Percentiles rank a stretch among this genome's conserved stretches.
These are phyloP conservation scores for Coelopa frigida DNA, from an alignment of 1,140 invertebrate species.

Conservation along the genomic window DNA sequence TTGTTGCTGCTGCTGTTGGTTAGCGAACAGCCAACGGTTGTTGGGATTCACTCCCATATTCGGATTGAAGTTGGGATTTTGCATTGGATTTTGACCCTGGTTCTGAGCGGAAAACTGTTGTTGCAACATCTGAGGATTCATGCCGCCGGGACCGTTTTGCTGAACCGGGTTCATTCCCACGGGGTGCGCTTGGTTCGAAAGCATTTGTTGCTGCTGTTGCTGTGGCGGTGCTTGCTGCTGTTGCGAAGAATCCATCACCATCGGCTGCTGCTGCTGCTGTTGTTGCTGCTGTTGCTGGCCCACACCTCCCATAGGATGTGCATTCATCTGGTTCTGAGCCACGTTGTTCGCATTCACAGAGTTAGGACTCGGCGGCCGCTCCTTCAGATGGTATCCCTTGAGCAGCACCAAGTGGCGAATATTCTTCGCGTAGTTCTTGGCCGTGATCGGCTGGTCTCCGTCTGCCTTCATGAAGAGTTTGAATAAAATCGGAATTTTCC, in stretches of 20 bases:
- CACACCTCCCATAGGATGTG: conserved; percentile 7
- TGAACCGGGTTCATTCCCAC: conserved; percentile 31
- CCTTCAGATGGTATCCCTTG: conserved; percentile 70
- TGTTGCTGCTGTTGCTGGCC: conserved; percentile 8
- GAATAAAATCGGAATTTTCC: conserved; percentile 74
- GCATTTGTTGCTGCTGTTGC: conserved; percentile 23
- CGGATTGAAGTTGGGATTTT: conserved; percentile 34
- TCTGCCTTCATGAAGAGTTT: conserved; percentile 78
- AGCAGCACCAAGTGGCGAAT: conserved; percentile 74
- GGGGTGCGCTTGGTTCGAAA: too few species aligned
- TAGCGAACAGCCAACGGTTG: conserved; percentile 34
- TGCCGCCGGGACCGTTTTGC: conserved; percentile 16
- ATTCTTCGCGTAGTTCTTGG: conserved; percentile 88
- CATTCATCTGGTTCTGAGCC: conserved; percentile 27
- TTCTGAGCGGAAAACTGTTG: conserved; percentile 33
- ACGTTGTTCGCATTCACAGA: conserved; percentile 44
- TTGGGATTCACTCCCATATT: conserved; percentile 24
- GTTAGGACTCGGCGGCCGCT: conserved; percentile 66
- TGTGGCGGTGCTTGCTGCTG: conserved; percentile 40
- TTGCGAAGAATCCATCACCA: conserved; percentile 21
- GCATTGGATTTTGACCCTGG: conserved; percentile 20
- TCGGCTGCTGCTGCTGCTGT: conserved; percentile 21
- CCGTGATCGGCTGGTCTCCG: conserved; percentile 71
- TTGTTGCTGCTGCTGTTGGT: conserved; percentile 20
- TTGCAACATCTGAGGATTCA: conserved; percentile 8